Evolutionary conservation across 1,140 invertebrate genomes (phyloP).

Genomic region (Trachymyrmex cornetzi): DNA sequence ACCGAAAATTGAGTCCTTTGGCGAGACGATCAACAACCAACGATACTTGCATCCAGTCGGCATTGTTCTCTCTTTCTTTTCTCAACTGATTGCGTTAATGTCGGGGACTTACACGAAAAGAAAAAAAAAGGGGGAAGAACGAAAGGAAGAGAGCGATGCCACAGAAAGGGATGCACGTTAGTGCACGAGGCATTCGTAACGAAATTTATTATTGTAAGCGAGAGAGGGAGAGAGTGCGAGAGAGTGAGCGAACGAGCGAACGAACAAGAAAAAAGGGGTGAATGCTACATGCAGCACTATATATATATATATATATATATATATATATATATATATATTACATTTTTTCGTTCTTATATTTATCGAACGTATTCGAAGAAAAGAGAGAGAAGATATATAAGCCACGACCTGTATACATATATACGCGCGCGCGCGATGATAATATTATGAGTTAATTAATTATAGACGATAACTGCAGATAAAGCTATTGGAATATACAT

Average conservation of each 20-base stretch:
- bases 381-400: constrained; percentile 44
- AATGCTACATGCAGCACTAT: constrained; percentile 75
- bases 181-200: constrained; percentile 76
- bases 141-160: background rate
- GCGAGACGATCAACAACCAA: constrained; percentile 11
- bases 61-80: constrained; percentile 24
- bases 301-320: constrained; percentile 66
- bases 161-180: constrained; percentile 62
- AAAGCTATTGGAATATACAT: constrained; percentile 71
- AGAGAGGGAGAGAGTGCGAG: constrained; percentile 15
- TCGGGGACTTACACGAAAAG: background rate
- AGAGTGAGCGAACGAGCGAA: constrained; percentile 2
- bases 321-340: constrained; percentile 61
- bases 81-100: constrained; percentile 13
- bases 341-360: constrained; percentile 64
- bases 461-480: constrained; percentile 74
- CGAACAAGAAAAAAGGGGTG: constrained; percentile 56
- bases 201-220: constrained; percentile 80
- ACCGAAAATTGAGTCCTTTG: constrained; percentile 19
- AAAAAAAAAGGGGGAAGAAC: background rate
- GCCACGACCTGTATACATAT: constrained; percentile 65
- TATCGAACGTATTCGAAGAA: constrained; percentile 61
- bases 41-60: constrained; percentile 3
- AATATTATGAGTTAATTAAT: constrained; percentile 71
- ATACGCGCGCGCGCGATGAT: constrained; percentile 25